Conservation (phyloP, 2,888 invertebrate genomes). For the Pegoplata infirma region DNA sequence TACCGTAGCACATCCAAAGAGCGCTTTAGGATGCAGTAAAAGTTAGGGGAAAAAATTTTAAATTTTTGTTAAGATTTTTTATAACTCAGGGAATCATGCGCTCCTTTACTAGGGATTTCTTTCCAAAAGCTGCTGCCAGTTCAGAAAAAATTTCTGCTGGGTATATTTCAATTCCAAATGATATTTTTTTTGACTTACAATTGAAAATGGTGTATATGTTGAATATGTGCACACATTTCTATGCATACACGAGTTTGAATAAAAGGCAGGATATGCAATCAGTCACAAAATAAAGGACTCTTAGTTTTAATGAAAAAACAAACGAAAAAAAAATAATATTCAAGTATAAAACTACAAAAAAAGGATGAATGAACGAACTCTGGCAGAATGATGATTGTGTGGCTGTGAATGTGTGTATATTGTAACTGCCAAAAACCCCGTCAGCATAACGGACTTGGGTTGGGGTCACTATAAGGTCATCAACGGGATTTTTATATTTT, state of each 20-base stretch:
- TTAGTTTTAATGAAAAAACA: slow-evolving; percentile 44
- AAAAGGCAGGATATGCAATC: slow-evolving; percentile 62
- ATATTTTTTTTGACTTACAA: too few species aligned
- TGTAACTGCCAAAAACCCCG: slow-evolving; percentile 39
- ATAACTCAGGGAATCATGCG: too few species aligned
- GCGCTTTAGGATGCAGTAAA: too few species aligned
- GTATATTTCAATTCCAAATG: too few species aligned
- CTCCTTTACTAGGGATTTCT: too few species aligned
- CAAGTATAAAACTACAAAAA: slow-evolving; percentile 9
- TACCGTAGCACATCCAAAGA: too few species aligned
- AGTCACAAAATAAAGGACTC: slow-evolving; percentile 57
- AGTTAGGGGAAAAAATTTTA: too few species aligned
- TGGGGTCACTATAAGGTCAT: slow-evolving; percentile 76
- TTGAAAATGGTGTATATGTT: too few species aligned
- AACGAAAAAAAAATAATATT: slow-evolving; percentile 35
- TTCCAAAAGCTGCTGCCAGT: too few species aligned
- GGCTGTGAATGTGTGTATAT: slow-evolving; percentile 9
- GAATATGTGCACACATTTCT: slow-evolving; percentile 10
- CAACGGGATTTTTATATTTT: slow-evolving; percentile 70
- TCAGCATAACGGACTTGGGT: slow-evolving; percentile 63
- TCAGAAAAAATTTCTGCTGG: too few species aligned
- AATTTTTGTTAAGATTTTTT: too few species aligned
- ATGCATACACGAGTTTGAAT: slow-evolving; percentile 46
- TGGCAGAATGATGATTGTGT: not conserved
- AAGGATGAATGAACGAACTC: slow-evolving; percentile 40